Evolutionary conservation across 1,140 invertebrate species (phyloP).

Genomic region (Zaprionus taronus): DNA sequence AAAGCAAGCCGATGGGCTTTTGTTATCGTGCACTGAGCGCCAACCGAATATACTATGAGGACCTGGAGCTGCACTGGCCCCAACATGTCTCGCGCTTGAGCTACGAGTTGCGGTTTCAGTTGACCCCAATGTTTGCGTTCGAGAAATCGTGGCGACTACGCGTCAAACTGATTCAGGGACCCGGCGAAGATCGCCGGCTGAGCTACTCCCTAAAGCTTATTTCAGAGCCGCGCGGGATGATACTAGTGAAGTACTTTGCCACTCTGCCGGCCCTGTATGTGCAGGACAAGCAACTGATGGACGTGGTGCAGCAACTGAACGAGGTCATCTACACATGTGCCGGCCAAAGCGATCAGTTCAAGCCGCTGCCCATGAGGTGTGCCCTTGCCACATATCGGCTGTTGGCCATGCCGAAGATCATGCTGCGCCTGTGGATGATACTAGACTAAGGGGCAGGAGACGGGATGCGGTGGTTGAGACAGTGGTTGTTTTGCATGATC

Average conservation of each 20-base stretch:
- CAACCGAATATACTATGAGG: slow-evolving; percentile 1
- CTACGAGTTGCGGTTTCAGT: neutral
- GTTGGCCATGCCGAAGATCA: slow-evolving; percentile 24
- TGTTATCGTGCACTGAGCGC: slow-evolving; percentile 16
- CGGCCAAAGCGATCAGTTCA: neutral
- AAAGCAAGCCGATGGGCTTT: neutral
- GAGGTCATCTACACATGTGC: neutral
- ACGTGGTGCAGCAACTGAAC: slow-evolving; percentile 11
- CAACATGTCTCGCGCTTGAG: neutral
- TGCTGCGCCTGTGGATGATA: slow-evolving; percentile 40
- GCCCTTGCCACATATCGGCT: slow-evolving; percentile 24
- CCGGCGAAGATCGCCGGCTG: neutral
- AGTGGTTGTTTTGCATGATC: slow-evolving; percentile 25
- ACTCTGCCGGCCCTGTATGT: slow-evolving; percentile 13
- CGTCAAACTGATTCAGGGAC: neutral
- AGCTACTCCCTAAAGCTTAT: slow-evolving; percentile 17
- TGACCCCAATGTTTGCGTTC: neutral
- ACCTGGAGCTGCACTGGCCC: slow-evolving; percentile 33
- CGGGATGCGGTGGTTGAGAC: neutral
- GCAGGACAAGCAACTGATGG: slow-evolving; percentile 21
- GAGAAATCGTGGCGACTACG: slow-evolving; percentile 26
- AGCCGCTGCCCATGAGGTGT: slow-evolving; percentile 6
- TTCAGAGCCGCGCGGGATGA: neutral
- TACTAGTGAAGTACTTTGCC: slow-evolving; percentile 23
- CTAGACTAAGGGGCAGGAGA: neutral